Evolutionary conservation across 2,797 vertebrate genomes (phyloP), one percentile per base, ranked within the genome.

Genomic region (Oryzias sinensis): DNA sequence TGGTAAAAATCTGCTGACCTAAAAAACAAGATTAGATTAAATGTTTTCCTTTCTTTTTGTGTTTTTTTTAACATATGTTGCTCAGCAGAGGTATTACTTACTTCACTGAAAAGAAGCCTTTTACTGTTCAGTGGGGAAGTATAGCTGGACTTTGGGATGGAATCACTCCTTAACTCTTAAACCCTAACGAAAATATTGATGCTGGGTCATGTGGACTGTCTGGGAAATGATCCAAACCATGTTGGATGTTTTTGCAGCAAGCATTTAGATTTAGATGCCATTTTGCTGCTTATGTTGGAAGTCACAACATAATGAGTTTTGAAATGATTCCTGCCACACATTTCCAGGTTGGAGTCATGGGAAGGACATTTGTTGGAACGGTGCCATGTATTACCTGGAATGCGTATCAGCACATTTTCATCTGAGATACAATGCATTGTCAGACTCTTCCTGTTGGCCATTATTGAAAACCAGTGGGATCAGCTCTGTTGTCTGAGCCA

Each of bases 361-460:
- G n/a, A 42, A 55, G 60, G 59, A 50, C 25, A 37, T 48, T 49
- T 49, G 43, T 33, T 55, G 60, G 55, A 61, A 51, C 51, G 51
- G 0, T 70, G 67, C 61, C 74, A 70, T 33, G 13, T 57, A 72
- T 60, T 37, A 61, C 15, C 53, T 51, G 42, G 33, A 2, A 47
- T 52, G 45, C 42, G 56, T 59, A 65, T 29, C 72, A 75, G 49
- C 40, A n/a, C 29, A 40, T 40, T 29, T 59, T 57, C 72, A 52
- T 78, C 53, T 59, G 62, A 37, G 17, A 49, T 68, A 69, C 44
- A 44, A 52, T 42, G 40, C 65, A 67, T 75, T 68, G 61, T 68
- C 75, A 51, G 53, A n/a, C 42, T 24, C 68, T 83, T 87, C 85
- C 85, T 78, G 75, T 68, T 40, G 45, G 47, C 68, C 81, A 17